Base-by-base conservation (phyloP, 2,888 invertebrate genomes). In the Anthophora plumipes region DNA sequence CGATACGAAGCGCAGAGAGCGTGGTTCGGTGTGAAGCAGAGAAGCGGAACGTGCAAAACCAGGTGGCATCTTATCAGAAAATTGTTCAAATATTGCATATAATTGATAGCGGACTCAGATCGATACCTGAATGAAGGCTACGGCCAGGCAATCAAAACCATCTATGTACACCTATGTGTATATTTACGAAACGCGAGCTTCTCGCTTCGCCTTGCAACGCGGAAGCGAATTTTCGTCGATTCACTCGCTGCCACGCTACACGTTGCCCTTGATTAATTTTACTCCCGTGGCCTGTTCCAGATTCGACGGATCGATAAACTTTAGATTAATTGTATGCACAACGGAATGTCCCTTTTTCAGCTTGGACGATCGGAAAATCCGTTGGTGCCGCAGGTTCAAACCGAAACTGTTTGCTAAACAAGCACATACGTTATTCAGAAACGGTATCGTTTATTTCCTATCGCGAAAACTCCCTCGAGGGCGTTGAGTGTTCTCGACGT, bases 51-150 rank as follows among this genome's bases (percentile, higher is more conserved):
- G 5, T 5, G 5, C 4, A 8, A 20, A 25, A 20, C 57, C 59
- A 77, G 77, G 52, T 74, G 74, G 14, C 31, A 41, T 6, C 50
- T 69, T 76, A 69, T 78, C 77, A 60, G 43, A 59, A 52, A 68
- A 50, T 54, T 76, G 68, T 63, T 63, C 61, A 41, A 76, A 69
- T 48, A 69, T 46, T 20, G 12, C 52, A 1, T 39, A 39, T 46
- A 69, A 78, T 76, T 55, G 76, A 76, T 69, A 64, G 22, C 46
- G 20, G 8, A 20, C 5, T 12, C 20, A 50, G 41, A 57, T 76
- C 70, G 63, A 70, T 75, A 55, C 17, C 0, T 25, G 55, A 0
- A 31, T 17, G 57, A 48, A 20, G 39, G 39, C 14, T 8, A 12
- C 17, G n/a, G 48, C 20, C 20, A 39, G 50, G 17, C 43, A 67